Evolutionary conservation across 2,113 vertebrate genomes (phyloP).

Genomic region (Mystacornis crossleyi): DNA sequence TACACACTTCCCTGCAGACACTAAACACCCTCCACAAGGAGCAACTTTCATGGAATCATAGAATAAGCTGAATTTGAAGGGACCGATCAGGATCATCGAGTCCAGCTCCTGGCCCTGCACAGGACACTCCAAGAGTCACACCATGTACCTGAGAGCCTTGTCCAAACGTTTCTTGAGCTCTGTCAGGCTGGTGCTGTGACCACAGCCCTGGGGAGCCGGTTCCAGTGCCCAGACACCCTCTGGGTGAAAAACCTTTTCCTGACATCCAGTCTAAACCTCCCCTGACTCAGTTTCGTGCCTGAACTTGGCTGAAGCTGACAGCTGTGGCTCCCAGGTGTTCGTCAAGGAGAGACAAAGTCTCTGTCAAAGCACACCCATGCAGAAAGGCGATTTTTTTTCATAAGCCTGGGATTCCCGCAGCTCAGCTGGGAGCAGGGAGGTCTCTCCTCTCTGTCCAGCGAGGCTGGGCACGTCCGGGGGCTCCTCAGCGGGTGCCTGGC

Average conservation of each 20-base stretch:
- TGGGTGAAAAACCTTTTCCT: background rate
- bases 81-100: background rate
- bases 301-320: background rate
- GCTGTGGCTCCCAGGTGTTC: background rate
- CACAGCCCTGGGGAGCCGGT: too few relatives aligned
- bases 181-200: background rate
- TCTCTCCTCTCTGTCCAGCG: background rate
- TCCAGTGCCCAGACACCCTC: background rate
- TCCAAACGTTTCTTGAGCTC: background rate
- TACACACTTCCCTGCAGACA: background rate
- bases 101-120: background rate
- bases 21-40: rapidly evolving
- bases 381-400: background rate
- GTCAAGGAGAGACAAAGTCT: background rate
- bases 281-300: background rate
- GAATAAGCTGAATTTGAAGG: background rate
- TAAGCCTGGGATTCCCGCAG: rapidly evolving
- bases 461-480: rapidly evolving
- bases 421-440: background rate
- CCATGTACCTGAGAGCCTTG: rapidly evolving
- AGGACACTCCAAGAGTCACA: background rate
- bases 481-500: rapidly evolving
- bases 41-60: background rate
- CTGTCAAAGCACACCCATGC: rapidly evolving
- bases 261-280: background rate